These are phyloP conservation scores for Coreoperca whiteheadi DNA, from an alignment of 2,113 vertebrate genomes.

Conservation along the genomic window DNA sequence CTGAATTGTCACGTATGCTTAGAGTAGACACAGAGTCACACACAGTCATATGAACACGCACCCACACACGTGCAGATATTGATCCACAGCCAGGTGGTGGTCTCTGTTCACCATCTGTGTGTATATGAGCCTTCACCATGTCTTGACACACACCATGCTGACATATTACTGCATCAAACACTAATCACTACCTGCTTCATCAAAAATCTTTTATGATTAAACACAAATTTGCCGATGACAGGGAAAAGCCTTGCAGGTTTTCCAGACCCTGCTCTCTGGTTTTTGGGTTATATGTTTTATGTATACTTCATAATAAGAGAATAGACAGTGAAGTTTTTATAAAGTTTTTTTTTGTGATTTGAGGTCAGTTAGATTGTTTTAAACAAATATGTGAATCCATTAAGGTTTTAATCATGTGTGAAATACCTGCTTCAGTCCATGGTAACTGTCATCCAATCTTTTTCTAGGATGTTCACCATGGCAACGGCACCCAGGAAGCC, in stretches of 20 bases:
- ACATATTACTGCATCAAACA: constrained; percentile 29
- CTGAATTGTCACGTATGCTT: constrained; percentile 40
- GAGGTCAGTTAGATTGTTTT: neutral
- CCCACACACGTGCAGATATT: constrained; percentile 43
- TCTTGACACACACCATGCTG: constrained; percentile 29
- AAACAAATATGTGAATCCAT: neutral
- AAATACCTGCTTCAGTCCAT: neutral
- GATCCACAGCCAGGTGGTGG: constrained; percentile 49
- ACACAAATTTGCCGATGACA: constrained; percentile 14
- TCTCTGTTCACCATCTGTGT: constrained; percentile 62
- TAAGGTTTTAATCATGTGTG: neutral
- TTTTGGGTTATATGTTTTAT: neutral
- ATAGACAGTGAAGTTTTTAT: neutral
- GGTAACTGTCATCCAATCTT: constrained; percentile 8
- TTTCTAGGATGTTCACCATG: constrained; percentile 93
- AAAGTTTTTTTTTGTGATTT: neutral
- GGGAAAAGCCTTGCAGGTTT: neutral
- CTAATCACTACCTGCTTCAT: constrained; percentile 36
- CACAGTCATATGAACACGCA: constrained; percentile 22
- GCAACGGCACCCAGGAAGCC: constrained; percentile 91
- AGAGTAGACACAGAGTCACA: constrained; percentile 32
- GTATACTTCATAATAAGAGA: neutral
- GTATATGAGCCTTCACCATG: constrained; percentile 26
- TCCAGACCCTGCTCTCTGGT: neutral
- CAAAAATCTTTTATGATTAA: constrained; percentile 7